Base-by-base conservation (phyloP, 2,113 vertebrate genomes). In the Rhinolophus sinicus region DNA sequence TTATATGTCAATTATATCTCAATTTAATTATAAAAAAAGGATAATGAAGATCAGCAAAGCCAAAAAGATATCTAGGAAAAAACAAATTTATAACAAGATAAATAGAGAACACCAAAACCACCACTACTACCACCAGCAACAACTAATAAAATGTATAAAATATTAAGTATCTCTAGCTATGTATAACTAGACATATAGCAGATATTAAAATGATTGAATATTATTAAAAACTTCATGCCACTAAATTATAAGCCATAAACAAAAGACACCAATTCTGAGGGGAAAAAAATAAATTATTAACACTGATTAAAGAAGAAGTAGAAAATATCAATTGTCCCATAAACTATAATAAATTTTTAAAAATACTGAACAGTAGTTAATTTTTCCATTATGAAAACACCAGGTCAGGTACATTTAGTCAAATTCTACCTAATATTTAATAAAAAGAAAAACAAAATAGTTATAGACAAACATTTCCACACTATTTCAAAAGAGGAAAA, bases 81-180 rank as follows among this genome's bases (percentile, higher is more conserved):
- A 5, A 16, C 1, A 80, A 67, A 67, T 16, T 78, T 81, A 70
- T 58, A 94, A 28, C 47, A 89, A 82, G 22, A 77, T 35, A 9
- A 76, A 54, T 18, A 35, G 28, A 83, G 24, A 70, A 47, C 8
- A 70, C 8, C 18, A 52, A 40, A 33, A 26, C 12, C 44, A 75
- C 56, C 6, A 62, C 22, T 4, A 58, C 4, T 28, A 82, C 4
- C 22, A 44, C 24, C 35, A 77, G 24, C 24, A 72, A 82, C 35
- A 93, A 81, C 86, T 75, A 94, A 92, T 69, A 85, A 67, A n/a
- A 93, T 30, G 4, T 81, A 75, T 69, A 33, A 92, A 88, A 70
- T 88, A 83, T 30, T 60, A 78, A 88, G 54, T 44, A 12, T 44
- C 35, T 40, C 40, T 81, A 72, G 26, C 14, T 26, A 72, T 8